Conservation (phyloP, 2,113 vertebrate species). For the Pluvialis apricaria region DNA sequence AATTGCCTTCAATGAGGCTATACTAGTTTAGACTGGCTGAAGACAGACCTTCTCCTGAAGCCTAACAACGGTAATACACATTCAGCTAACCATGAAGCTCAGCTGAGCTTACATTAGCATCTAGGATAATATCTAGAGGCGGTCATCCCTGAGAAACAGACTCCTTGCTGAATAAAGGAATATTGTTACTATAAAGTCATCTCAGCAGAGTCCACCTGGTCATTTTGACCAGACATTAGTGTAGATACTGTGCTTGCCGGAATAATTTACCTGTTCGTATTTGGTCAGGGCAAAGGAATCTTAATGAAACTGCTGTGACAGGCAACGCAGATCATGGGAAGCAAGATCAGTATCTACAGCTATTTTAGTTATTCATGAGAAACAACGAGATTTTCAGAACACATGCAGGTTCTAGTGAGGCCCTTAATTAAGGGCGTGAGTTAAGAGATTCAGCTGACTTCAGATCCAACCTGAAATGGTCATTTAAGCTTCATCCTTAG, state of each 20-base stretch:
- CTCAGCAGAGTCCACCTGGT: not conserved
- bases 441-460: not conserved
- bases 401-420: not conserved
- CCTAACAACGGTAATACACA: not conserved
- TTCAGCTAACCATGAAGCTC: not conserved
- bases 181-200: not conserved
- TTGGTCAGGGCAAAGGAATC: not conserved
- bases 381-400: not conserved
- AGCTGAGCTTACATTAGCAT: not conserved
- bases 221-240: not conserved
- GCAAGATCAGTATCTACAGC: not conserved
- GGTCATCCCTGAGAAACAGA: not conserved
- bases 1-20: not conserved
- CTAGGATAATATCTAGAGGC: not conserved
- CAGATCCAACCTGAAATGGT: not conserved
- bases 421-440: not conserved
- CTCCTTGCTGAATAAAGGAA: not conserved
- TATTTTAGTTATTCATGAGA: not conserved
- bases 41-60: not conserved
- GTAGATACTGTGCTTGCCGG: not conserved
- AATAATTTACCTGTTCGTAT: not conserved
- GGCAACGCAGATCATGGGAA: not conserved
- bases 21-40: not conserved
- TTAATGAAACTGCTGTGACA: not conserved
- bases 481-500: not conserved